These are phyloP conservation scores for Eristalis arbustorum DNA, from an alignment of 2,888 invertebrate species.

Conservation along the genomic window DNA sequence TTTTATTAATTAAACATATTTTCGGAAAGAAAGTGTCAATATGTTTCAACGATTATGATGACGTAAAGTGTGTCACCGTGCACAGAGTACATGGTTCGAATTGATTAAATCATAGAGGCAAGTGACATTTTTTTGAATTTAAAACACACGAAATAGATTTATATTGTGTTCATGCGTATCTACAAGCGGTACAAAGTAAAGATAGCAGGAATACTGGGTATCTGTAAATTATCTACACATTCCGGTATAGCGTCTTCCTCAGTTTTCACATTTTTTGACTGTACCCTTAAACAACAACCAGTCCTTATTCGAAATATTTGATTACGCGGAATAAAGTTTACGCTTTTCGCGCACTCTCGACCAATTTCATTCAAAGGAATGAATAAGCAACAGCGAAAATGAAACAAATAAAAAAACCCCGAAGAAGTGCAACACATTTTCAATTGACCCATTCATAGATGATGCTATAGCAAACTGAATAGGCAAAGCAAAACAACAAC, in stretches of 20 bases:
- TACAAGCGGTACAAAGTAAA: not conserved
- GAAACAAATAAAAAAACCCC: slow-evolving; percentile 28
- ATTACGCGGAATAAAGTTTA: slow-evolving; percentile 36
- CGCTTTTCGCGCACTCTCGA: slow-evolving; percentile 62
- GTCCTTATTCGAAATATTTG: slow-evolving; percentile 5
- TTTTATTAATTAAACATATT: too few species aligned
- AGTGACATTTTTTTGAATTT: not conserved
- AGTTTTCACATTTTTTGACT: too few species aligned
- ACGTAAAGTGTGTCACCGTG: too few species aligned
- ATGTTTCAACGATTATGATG: too few species aligned
- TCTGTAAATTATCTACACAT: slow-evolving; percentile 3
- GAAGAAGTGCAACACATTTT: slow-evolving; percentile 67
- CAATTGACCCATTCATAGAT: slow-evolving; percentile 67
- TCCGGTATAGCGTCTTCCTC: not conserved
- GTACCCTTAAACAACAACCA: too few species aligned
- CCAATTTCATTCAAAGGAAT: slow-evolving; percentile 54
- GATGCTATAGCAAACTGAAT: slow-evolving; percentile 45
- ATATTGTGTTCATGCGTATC: too few species aligned
- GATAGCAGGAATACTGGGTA: not conserved
- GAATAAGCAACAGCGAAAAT: slow-evolving; percentile 3
- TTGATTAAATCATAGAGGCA: too few species aligned
- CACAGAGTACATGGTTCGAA: too few species aligned
- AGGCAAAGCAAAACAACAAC: slow-evolving; percentile 2
- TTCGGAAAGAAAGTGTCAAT: too few species aligned
- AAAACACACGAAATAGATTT: not conserved